phyloP scores from a whole-genome alignment of 23 tunicate genomes.

The Ascidia mentula region DNA sequence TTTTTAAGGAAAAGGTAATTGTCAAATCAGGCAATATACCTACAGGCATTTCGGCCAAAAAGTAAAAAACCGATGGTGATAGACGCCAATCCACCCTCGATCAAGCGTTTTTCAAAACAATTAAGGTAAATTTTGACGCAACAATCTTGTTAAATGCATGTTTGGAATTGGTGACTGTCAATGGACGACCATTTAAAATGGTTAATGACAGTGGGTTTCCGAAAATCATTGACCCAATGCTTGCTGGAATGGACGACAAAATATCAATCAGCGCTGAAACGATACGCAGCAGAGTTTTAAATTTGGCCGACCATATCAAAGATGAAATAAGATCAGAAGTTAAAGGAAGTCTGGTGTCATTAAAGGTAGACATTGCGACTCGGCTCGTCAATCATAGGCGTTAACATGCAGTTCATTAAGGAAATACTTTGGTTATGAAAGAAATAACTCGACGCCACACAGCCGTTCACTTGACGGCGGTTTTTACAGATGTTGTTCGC shows the following conservation, averaged over 20 bases:
- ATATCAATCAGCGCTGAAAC: not conserved
- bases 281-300: constrained; percentile 19
- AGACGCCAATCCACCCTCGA: constrained; percentile 24
- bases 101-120: constrained; percentile 15
- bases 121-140: constrained; percentile 16
- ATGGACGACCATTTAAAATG: constrained; percentile 39
- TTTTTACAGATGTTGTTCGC: constrained; percentile 2
- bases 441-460: constrained; percentile 20
- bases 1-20: not conserved
- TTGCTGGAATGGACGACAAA: not conserved
- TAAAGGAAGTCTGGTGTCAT: constrained; percentile 17
- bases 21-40: not conserved
- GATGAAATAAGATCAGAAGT: constrained; percentile 3
- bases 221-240: constrained; percentile 29
- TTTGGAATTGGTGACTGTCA: constrained; percentile 33
- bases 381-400: constrained; percentile 20
- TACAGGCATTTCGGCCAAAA: no score
- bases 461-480: constrained; percentile 1
- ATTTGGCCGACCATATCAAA: not conserved
- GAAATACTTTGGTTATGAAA: constrained; percentile 38
- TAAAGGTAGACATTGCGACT: constrained; percentile 20
- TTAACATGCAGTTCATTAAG: constrained; percentile 15
- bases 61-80: constrained; percentile 1
- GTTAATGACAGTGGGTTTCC: constrained; percentile 32
- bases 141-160: constrained; percentile 15